Percentiles rank a stretch among this genome's conserved stretches.
phyloP scores from a whole-genome alignment of 2,113 vertebrate species.

The Microcebus ravelobensis region DNA sequence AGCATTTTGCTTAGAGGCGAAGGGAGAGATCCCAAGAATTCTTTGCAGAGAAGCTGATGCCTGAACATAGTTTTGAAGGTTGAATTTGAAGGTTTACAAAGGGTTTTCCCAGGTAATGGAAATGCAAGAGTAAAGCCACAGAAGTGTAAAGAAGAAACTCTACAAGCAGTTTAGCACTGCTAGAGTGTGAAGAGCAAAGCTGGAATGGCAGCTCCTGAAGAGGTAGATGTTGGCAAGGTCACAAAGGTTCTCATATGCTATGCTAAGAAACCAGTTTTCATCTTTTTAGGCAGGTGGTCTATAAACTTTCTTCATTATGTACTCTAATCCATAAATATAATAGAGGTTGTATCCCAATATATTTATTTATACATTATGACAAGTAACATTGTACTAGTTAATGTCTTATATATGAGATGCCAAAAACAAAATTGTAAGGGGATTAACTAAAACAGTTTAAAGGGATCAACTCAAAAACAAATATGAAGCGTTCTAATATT shows the following conservation, averaged over 20 bases:
- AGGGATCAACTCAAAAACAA: not conserved
- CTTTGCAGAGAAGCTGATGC: not conserved
- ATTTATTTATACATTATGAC: not conserved
- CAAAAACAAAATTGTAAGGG: conserved; percentile 25
- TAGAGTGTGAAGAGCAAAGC: not conserved
- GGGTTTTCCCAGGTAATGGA: not conserved
- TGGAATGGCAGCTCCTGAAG: not conserved
- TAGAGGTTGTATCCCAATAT: not conserved
- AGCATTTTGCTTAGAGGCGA: not conserved
- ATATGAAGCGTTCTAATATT: conserved; percentile 14
- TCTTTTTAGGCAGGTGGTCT: conserved; percentile 20
- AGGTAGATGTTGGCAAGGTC: not conserved
- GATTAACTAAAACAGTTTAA: conserved; percentile 10
- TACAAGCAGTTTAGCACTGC: not conserved
- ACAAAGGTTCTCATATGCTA: not conserved
- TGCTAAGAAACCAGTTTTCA: not conserved
- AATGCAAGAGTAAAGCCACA: conserved; percentile 14
- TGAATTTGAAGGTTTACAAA: not conserved
- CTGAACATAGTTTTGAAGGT: not conserved
- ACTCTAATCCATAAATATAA: not conserved
- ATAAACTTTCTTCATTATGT: not conserved
- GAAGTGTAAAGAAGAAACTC: not conserved
- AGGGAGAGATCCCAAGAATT: not conserved
- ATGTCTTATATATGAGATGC: not conserved
- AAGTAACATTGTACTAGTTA: not conserved